Base-by-base conservation (phyloP, 1,140 invertebrate genomes). In the Chrysopa pallens region DNA sequence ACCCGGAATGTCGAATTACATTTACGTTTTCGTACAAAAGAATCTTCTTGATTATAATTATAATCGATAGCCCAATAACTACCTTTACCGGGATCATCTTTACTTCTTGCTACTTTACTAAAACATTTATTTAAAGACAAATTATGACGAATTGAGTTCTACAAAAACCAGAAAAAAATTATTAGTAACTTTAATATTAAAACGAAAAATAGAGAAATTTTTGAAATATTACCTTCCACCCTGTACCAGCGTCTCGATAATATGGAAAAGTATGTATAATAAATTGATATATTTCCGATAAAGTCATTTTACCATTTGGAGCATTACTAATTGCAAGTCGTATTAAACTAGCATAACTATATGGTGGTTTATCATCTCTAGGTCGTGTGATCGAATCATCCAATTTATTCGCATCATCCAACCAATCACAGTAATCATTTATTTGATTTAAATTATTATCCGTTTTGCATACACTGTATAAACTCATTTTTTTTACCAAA, bases 201-300 rank as follows among this genome's bases (percentile, higher is more conserved):
- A 15, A 23, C 1, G 2, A 33, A 27, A 33, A 36, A 46, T n/a
- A n/a, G n/a, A n/a, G n/a, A n/a, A 29, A 47, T 28, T 17, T 37
- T 17, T 29, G 6, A 41, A 31, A 6, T 42, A 52, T 63, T 61
- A 79, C 77, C 70, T 79, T 80, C 77, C 77, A 80, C 11, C 76
- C 76, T 49, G 73, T 76, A 8, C 74, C 74, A 31, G 75, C 75
- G 50, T 76, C 72, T 56, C 71, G 70, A 54, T 79, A 80, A 53
- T 78, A 83, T 42, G 76, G 69, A 56, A 80, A 83, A 48, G 78
- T 78, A 44, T 80, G 78, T 38, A 73, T 76, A 39, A 83, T 81
- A 67, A 78, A 83, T 55, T 76, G 75, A 52, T 82, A 82, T 39
- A 82, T 82, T 54, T 77, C 73, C 38, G 77, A 77, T 12, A 83